These are phyloP conservation scores for Microplitis demolitor DNA, from an alignment of 1,140 invertebrate genomes.

Conservation along the genomic window DNA sequence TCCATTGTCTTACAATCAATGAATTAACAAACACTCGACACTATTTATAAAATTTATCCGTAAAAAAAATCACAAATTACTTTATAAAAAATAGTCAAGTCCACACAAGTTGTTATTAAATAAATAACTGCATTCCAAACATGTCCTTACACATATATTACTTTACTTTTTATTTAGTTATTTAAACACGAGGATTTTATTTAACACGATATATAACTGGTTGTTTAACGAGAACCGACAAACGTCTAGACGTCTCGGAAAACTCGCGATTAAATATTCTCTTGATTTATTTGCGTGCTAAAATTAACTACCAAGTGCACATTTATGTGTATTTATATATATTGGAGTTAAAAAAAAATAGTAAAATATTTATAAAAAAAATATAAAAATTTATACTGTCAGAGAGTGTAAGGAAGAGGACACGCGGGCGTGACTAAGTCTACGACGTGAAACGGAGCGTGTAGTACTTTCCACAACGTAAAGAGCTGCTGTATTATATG, in stretches of 20 bases:
- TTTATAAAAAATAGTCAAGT: too few species aligned
- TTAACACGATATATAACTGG: not conserved
- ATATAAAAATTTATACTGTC: not conserved
- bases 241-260: not conserved
- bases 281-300: too few species aligned
- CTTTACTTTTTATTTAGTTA: too few species aligned
- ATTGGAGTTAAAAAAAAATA: not conserved
- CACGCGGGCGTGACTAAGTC: not conserved
- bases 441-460: constrained; percentile 23
- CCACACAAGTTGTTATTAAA: too few species aligned
- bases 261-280: not conserved
- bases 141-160: too few species aligned
- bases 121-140: too few species aligned
- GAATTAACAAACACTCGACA: too few species aligned
- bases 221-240: not conserved
- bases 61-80: too few species aligned
- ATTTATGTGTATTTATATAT: too few species aligned
- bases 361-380: not conserved
- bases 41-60: too few species aligned
- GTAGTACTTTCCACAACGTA: constrained; percentile 10
- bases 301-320: too few species aligned
- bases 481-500: not conserved
- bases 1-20: not conserved
- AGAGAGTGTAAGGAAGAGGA: not conserved
- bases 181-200: too few species aligned